Base-by-base conservation (phyloP, 2,113 vertebrate genomes). In the Illadopsis cleaveri region DNA sequence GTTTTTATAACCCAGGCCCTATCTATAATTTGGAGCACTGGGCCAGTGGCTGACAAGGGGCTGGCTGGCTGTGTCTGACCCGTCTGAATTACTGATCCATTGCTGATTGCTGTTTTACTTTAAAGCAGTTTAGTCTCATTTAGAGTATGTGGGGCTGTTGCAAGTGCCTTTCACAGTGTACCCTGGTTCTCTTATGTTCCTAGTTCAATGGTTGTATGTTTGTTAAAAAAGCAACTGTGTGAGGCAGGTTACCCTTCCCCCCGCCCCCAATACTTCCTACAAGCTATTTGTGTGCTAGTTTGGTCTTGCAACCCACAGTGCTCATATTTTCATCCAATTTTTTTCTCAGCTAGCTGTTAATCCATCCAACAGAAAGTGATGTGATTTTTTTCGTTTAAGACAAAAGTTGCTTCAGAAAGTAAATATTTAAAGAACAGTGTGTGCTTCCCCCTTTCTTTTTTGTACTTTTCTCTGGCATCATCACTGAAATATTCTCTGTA, bases 151-250 rank as follows among this genome's bases (percentile, higher is more conserved):
- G 5, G 70, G 91, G 83, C 92, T 75, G 65, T 84, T 90, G 38
- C 37, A 94, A 95, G 91, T 85, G 87, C 87, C 92, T 96, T 68
- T 96, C 70, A 73, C 27, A 18, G 64, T 33, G 66, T 95, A 82
- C 65, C 76, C 93, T 65, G 37, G 20, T 50, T 92, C 66, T 61
- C 79, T 73, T 86, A 24, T 30, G 5, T 61, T 66, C 30, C 0
- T 50, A 23, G n/a, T 64, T 75, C 64, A 75, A 11, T 80, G 76
- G 15, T 37, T 69, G 5, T 62, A 20, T 28, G 50, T 71, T 89
- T 89, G 23, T 28, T 61, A 24, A 53, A 77, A 79, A 54, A 58
- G 54, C 0, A 69, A 38, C 28, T 65, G 18, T 88, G 7, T 23
- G n/a, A 78, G 62, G 54, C 70, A 38, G 50, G 21, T 82, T 78